Percentiles rank a stretch among this genome's conserved stretches.
phyloP scores from a whole-genome alignment of 64 coral and sea anemone species.

The Pachyseris speciosa region DNA sequence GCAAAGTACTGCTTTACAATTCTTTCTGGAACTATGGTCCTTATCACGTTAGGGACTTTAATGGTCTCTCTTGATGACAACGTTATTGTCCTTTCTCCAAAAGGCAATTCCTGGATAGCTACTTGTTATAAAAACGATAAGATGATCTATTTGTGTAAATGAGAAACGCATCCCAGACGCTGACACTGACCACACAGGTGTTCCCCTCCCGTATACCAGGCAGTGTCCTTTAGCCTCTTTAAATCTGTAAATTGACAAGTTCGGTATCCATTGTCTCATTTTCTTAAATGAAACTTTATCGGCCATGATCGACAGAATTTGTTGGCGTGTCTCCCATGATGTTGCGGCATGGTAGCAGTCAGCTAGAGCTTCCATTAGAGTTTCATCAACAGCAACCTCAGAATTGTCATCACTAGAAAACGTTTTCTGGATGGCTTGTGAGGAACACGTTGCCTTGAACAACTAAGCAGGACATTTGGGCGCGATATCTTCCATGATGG shows the following conservation, averaged over 20 bases:
- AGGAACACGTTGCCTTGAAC: background rate
- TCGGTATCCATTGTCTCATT: slow-evolving; percentile 13
- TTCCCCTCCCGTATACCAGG: slow-evolving; percentile 4
- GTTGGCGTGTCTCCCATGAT: background rate
- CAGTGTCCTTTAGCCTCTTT: slow-evolving; percentile 3
- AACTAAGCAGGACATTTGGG: background rate
- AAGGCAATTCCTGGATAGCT: slow-evolving; percentile 26
- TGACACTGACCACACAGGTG: background rate
- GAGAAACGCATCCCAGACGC: background rate
- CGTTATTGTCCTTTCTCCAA: slow-evolving; percentile 11
- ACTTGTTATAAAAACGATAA: slow-evolving; percentile 29
- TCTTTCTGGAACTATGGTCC: background rate
- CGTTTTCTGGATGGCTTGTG: background rate
- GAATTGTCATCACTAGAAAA: background rate
- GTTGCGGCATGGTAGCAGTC: slow-evolving; percentile 25
- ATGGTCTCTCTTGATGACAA: slow-evolving; percentile 15
- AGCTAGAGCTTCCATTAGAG: background rate
- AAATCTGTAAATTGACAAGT: background rate
- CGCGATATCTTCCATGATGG: background rate
- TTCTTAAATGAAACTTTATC: slow-evolving; percentile 29
- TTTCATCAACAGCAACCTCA: background rate
- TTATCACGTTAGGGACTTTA: slow-evolving; percentile 1
- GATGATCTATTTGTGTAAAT: background rate
- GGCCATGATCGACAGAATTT: slow-evolving; percentile 53
- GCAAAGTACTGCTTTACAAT: background rate